Base-by-base conservation (phyloP, 2,888 invertebrate genomes). In the Eucera pruinosa region DNA sequence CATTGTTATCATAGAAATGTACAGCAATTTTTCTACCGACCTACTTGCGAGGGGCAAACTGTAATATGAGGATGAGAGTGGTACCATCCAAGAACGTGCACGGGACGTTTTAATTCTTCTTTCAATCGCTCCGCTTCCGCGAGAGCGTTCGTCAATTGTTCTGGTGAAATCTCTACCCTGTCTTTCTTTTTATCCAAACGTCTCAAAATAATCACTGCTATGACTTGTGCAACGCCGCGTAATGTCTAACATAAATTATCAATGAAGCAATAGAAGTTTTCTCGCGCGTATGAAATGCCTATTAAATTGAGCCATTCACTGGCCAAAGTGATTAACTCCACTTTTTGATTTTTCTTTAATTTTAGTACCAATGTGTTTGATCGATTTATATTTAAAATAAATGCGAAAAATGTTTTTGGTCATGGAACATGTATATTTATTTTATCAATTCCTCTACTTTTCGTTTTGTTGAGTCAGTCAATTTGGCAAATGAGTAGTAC, bases 11-110 rank as follows among this genome's bases (percentile, higher is more conserved):
- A n/a, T n/a, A n/a, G n/a, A n/a, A n/a, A n/a, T n/a, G n/a, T n/a
- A n/a, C n/a, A 61, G 25, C 55, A 45, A 23, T 45, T 30, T 15
- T 6, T 58, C 15, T 73, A 91, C 94, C 93, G 92, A 96, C 97
- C 97, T 88, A 97, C 96, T 93, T 96, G 96, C 78, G 97, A 97
- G 6, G 97, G 97, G 95, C 96, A 96, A 9, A 97, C 97, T 52
- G 97, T 97, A 57, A 97, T 97, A 88, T 97, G 97, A 30, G 97
- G 97, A 92, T 97, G 97, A 15, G 97, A 97, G 92, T 97, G 97
- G 89, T 97, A 97, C 97, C 97, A 97, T 39, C 97, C 97, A 52
- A 97, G 93, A 18, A 97, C 96, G 84, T 96, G 93, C 91, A 97
- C 94, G 0, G 95, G 95, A 74, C 95, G 93, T 6, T 94, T 93